A percentile compares a stretch with the other conserved stretches of the same genome.
phyloP scores from a whole-genome alignment of 1,140 invertebrate species.

The Globodera ellingtonae region DNA sequence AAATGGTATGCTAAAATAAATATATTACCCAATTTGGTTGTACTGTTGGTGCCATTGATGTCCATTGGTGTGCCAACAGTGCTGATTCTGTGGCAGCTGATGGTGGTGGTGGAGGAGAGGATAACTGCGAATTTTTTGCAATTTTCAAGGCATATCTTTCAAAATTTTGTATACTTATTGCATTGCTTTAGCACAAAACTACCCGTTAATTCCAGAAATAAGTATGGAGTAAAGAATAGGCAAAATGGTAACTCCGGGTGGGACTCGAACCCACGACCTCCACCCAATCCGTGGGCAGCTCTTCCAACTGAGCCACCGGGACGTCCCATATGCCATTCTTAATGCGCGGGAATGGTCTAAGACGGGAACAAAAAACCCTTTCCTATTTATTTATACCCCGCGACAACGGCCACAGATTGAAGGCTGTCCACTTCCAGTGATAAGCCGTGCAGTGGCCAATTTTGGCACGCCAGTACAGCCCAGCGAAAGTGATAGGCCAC shows the following conservation, averaged over 20 bases:
- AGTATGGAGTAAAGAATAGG: too few relatives aligned
- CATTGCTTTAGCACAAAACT: too few relatives aligned
- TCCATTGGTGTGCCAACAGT: background rate
- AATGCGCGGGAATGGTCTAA: too few relatives aligned
- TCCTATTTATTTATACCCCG: background rate
- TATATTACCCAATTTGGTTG: background rate
- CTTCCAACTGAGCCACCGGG: too few relatives aligned
- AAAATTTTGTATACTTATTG: background rate
- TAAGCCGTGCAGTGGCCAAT: background rate
- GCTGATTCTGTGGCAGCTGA: conserved; percentile 2
- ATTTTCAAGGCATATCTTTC: background rate
- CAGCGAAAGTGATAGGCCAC: background rate
- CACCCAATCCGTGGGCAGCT: too few relatives aligned
- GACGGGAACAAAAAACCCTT: too few relatives aligned
- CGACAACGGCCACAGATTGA: background rate
- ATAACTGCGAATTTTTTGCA: background rate
- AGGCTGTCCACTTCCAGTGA: background rate
- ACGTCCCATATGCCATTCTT: too few relatives aligned
- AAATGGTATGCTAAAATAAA: background rate
- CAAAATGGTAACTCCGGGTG: too few relatives aligned
- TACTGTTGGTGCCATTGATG: conserved; percentile 3
- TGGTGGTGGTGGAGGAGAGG: background rate
- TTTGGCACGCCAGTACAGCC: background rate
- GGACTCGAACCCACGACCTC: too few relatives aligned
- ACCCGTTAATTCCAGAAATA: too few relatives aligned